phyloP scores from a whole-genome alignment of 2,113 vertebrate genomes.

The Henicopernis longicauda region DNA sequence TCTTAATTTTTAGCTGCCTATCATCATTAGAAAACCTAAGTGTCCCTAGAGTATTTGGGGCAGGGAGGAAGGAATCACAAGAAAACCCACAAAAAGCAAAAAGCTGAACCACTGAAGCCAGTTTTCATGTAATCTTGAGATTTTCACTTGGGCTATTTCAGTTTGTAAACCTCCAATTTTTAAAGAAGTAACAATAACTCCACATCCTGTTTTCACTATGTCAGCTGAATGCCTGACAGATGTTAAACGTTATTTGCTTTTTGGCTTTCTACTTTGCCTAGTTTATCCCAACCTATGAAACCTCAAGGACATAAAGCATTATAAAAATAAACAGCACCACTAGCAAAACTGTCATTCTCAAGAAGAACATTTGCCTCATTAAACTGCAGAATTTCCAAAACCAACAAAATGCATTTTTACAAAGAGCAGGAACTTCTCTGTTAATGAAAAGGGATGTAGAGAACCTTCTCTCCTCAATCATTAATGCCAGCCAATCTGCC shows the following conservation, averaged over 20 bases:
- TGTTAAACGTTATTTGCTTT: slow-evolving; percentile 17
- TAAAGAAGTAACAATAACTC: neutral
- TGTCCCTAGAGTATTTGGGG: neutral
- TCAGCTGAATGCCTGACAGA: neutral
- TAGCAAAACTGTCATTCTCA: slow-evolving; percentile 6
- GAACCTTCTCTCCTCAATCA: neutral
- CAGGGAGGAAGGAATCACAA: neutral
- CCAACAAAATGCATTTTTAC: neutral
- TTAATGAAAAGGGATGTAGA: neutral
- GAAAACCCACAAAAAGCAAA: rapidly evolving
- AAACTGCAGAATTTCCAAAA: slow-evolving; percentile 22
- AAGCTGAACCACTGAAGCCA: neutral
- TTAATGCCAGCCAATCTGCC: neutral
- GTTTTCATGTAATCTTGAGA: neutral
- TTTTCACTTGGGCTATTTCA: neutral
- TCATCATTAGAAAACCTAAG: neutral
- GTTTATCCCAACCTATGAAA: neutral
- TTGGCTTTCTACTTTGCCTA: slow-evolving; percentile 14
- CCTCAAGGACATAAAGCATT: slow-evolving; percentile 8
- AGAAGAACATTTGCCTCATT: slow-evolving; percentile 24
- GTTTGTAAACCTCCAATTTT: neutral
- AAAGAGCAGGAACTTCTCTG: neutral
- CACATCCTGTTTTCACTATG: neutral
- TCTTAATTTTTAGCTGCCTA: neutral
- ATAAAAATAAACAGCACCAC: slow-evolving; percentile 26